Evolutionary conservation across 2,113 vertebrate species (phyloP), one percentile per base, ranked within the genome.

Genomic region (Centropus unirufus): DNA sequence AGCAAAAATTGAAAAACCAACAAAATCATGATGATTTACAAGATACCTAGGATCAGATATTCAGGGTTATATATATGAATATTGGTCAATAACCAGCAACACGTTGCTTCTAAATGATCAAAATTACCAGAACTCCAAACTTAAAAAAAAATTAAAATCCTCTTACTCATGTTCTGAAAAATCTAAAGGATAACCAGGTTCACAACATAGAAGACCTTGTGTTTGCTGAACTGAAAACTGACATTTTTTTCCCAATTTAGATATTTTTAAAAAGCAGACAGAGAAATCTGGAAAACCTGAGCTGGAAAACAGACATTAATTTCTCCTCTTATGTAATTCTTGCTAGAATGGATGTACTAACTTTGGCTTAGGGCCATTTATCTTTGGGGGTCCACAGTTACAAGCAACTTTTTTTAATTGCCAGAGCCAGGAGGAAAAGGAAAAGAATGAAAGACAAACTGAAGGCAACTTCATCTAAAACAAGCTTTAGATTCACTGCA

Each of bases 231-330:
- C 19, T 22, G 8, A 34, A 74, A 73, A 61, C 4, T 8, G 40
- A 85, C 5, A 11, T 6, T 5, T 47, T 57, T 66, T 23, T 63
- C 18, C 4, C 2, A 7, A 1, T 51, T 67, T 42, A 62, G 9
- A 9, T 52, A 44, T 14, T 93, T 34, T 11, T 12, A 19, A 14
- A 23, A 54, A 13, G 46, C 51, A 58, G 39, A 27, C 13, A 5
- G 49, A 44, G 4, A 40, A 46, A 21, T 70, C 24, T 57, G 3
- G 46, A 74, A 81, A 89, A 26, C 4, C 11, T 21, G 4, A 63
- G 11, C 17, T 42, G 18, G 11, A 30, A 9, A 15, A 12, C 5
- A 36, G 4, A 3, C 4, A n/a, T 42, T 63, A 0, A 22, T 51
- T 68, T 79, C 14, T 55, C 40, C 39, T 42, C 8, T 59, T 61